Percentiles rank a stretch among this genome's conserved stretches.
Conservation (phyloP, 1,140 invertebrate species). For the Heliothis subflexa region DNA sequence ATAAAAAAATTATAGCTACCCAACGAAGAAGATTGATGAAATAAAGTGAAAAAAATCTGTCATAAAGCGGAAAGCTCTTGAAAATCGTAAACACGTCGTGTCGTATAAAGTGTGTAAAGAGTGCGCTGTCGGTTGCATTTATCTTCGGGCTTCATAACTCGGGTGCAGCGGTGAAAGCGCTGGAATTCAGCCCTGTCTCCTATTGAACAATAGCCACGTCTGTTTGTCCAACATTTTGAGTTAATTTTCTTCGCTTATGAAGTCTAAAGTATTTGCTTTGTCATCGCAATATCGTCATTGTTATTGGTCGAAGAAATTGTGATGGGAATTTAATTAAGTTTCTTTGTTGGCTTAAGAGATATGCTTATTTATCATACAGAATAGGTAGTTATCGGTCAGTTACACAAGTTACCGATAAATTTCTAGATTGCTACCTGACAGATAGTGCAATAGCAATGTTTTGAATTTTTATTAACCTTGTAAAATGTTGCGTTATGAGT, state of each 20-base stretch:
- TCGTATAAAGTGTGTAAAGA: conserved; percentile 43
- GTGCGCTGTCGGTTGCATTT: conserved; percentile 59
- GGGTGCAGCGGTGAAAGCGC: conserved; percentile 57
- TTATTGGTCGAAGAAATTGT: conserved; percentile 2
- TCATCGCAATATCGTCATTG: conserved; percentile 20
- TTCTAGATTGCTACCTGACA: no score
- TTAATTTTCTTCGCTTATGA: conserved; percentile 43
- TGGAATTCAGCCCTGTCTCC: conserved; percentile 59
- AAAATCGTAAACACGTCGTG: conserved; percentile 40
- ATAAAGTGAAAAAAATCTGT: neutral
- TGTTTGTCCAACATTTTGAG: conserved; percentile 51
- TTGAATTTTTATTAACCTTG: no score
- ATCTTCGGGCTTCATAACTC: conserved; percentile 62
- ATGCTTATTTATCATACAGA: no score
- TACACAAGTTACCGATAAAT: no score
- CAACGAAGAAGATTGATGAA: neutral
- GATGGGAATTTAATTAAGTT: conserved; percentile 22
- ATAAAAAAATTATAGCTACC: neutral
- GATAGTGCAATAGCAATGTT: no score
- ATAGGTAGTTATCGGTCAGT: no score
- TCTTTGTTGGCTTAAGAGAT: neutral
- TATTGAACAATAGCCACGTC: conserved; percentile 59
- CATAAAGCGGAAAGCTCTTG: conserved; percentile 4
- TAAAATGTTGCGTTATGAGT: no score
- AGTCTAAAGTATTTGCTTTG: conserved; percentile 23